Evolutionary conservation across 2,113 vertebrate species (phyloP).

Genomic region (Shinisaurus crocodilurus): DNA sequence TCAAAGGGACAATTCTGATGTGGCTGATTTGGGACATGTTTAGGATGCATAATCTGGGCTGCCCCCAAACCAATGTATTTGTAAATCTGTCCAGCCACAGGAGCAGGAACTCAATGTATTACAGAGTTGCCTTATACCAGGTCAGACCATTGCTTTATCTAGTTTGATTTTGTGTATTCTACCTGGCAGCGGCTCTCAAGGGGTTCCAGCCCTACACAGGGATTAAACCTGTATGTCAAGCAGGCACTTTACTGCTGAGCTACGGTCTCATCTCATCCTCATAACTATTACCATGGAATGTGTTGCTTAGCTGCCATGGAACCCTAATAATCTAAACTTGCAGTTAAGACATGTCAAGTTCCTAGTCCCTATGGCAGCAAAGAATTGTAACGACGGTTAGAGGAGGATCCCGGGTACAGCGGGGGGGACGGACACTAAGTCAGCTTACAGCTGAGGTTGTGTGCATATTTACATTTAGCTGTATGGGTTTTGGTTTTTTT

Average conservation of each 20-base stretch:
- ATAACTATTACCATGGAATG: neutral
- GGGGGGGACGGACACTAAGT: neutral
- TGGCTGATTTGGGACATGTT: neutral
- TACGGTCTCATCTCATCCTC: neutral
- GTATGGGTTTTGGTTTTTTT: neutral
- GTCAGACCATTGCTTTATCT: no score
- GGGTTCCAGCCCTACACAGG: no score
- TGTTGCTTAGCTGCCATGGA: neutral
- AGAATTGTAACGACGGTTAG: neutral
- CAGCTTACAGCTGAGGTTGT: neutral
- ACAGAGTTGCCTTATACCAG: no score
- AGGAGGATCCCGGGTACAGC: neutral
- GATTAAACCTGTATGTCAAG: no score
- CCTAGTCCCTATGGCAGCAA: neutral
- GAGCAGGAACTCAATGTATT: neutral
- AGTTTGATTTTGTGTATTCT: no score
- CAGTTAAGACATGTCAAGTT: neutral
- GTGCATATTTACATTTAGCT: neutral
- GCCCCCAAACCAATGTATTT: no score
- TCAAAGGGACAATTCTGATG: rapidly evolving
- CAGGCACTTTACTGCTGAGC: no score
- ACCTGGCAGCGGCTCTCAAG: no score
- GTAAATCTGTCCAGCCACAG: neutral
- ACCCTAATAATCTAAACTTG: neutral
- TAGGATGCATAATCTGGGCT: neutral